phyloP scores from a whole-genome alignment of 2,888 invertebrate species.

The Graphium colonna region DNA sequence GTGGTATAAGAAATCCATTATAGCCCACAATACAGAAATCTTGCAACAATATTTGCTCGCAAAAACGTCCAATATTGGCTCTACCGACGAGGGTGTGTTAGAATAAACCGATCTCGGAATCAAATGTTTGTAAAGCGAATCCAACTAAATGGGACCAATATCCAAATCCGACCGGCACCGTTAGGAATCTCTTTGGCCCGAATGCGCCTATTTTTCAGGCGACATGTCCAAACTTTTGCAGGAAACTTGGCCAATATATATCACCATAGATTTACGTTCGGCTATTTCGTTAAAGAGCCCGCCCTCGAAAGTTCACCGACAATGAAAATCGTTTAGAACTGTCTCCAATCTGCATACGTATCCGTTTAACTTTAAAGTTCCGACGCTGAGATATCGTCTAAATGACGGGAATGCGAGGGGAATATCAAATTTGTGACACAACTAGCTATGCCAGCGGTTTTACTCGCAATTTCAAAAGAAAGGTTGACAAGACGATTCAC shows the following conservation, averaged over 20 bases:
- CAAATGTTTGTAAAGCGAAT: constrained; percentile 24
- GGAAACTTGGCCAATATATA: constrained; percentile 18
- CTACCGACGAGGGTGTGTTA: background rate
- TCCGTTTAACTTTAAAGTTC: constrained; percentile 7
- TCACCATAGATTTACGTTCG: constrained; percentile 20
- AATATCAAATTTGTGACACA: constrained; percentile 4
- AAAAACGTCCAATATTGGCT: constrained; percentile 15
- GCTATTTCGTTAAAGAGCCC: constrained; percentile 7
- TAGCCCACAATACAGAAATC: constrained; percentile 8
- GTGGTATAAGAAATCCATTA: constrained; percentile 12
- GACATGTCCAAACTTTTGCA: constrained; percentile 27
- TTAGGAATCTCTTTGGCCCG: constrained; percentile 13
- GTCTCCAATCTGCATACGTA: constrained; percentile 6
- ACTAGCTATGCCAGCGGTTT: too few species aligned
- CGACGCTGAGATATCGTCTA: background rate
- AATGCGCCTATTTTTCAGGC: constrained; percentile 31
- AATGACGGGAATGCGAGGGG: background rate
- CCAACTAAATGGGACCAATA: constrained; percentile 20
- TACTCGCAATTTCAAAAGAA: too few species aligned
- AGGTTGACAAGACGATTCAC: too few species aligned
- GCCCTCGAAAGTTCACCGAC: constrained; percentile 18
- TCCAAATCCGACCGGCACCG: constrained; percentile 17
- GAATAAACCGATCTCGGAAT: constrained; percentile 3
- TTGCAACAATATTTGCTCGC: constrained; percentile 8
- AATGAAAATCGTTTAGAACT: constrained; percentile 9